Conservation (phyloP, 2,888 invertebrate genomes). For the Phania funesta region DNA sequence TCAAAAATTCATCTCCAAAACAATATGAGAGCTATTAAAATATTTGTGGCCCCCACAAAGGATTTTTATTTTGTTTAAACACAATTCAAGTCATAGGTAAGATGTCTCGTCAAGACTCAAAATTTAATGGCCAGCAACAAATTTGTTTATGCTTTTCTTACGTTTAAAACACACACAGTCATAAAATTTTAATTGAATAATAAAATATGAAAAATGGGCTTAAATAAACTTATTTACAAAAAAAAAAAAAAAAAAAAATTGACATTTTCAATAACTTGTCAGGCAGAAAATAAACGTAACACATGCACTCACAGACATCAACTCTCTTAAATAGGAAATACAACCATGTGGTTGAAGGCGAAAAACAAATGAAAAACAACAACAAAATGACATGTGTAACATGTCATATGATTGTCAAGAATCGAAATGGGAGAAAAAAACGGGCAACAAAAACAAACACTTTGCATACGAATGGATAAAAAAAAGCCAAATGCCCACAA, state of each 20-base stretch:
- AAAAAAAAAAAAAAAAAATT: constrained; percentile 34
- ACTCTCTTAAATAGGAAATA: neutral
- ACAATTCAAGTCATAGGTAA: constrained; percentile 22
- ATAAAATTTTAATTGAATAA: neutral
- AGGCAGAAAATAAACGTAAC: constrained; percentile 31
- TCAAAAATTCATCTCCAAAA: neutral
- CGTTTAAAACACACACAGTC: neutral
- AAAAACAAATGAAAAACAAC: constrained; percentile 19
- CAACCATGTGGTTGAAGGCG: constrained; percentile 18
- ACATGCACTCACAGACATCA: neutral
- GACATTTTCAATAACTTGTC: constrained; percentile 65
- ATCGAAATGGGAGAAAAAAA: constrained; percentile 21
- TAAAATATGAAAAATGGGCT: neutral
- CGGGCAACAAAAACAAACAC: constrained; percentile 8
- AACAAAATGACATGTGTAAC: constrained; percentile 63
- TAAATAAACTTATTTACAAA: constrained; percentile 7
- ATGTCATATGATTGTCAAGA: constrained; percentile 61
- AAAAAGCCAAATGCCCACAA: neutral
- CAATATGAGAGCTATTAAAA: constrained; percentile 45
- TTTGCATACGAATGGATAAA: constrained; percentile 26
- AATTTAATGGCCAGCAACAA: neutral
- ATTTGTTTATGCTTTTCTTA: neutral
- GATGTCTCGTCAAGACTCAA: neutral
- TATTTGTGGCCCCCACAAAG: constrained; percentile 21
- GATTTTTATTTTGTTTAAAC: constrained; percentile 1